These are phyloP conservation scores for Caenorhabditis briggsae DNA, from an alignment of 1,140 invertebrate genomes.

Conservation along the genomic window DNA sequence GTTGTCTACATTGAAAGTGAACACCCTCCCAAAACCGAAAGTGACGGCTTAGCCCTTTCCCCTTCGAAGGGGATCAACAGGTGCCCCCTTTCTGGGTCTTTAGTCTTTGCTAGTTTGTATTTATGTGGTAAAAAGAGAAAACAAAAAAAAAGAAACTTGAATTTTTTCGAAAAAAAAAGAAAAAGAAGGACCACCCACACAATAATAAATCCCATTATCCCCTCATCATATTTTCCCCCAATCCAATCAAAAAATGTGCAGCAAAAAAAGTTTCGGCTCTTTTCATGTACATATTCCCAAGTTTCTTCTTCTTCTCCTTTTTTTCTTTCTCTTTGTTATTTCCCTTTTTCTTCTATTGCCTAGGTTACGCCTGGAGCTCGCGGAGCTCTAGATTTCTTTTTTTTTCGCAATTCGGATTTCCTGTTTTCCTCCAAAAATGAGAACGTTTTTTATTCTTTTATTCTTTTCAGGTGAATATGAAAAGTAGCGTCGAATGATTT, in stretches of 20 bases:
- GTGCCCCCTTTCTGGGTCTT: neutral
- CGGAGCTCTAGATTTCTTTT: neutral
- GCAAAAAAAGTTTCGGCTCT: neutral
- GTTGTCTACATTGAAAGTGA: conserved; percentile 28
- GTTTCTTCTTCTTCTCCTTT: neutral
- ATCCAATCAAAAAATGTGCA: conserved; percentile 3
- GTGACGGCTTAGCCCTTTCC: conserved; percentile 11
- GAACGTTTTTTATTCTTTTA: too few relatives aligned
- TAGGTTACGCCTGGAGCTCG: neutral
- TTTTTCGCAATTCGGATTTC: neutral
- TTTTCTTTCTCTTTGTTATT: neutral
- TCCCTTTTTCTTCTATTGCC: neutral
- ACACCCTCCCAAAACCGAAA: neutral
- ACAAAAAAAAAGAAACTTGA: neutral
- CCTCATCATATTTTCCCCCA: neutral
- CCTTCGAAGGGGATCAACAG: conserved; percentile 8
- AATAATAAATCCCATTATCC: neutral
- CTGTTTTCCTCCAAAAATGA: neutral
- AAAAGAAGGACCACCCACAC: neutral
- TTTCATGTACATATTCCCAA: neutral
- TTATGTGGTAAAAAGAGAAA: neutral
- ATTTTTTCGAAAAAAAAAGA: neutral
- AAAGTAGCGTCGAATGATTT: conserved; percentile 54
- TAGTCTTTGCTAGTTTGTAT: conserved; percentile 5
- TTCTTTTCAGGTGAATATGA: conserved; percentile 47